A percentile compares a stretch with the other conserved stretches of the same genome.
phyloP scores from a whole-genome alignment of 2,888 invertebrate species.

The Drosophila longiperda region DNA sequence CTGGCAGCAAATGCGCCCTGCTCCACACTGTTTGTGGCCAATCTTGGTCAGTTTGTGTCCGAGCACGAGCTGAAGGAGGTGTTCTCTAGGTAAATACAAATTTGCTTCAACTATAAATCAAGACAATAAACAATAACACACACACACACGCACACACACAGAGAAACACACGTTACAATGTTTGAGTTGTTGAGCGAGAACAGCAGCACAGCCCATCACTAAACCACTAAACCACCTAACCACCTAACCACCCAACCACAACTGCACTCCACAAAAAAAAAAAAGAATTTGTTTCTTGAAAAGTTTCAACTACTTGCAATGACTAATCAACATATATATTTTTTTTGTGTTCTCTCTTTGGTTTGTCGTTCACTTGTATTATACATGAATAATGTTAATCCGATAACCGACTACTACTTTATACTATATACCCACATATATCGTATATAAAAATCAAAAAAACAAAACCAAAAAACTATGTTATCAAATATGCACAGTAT shows the following conservation, averaged over 20 bases:
- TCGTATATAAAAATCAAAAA: conserved; percentile 46
- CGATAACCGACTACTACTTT: conserved; percentile 65
- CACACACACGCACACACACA: conserved; percentile 10
- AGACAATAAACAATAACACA: conserved; percentile 16
- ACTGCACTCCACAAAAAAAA: conserved; percentile 37
- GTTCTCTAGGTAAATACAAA: conserved; percentile 94
- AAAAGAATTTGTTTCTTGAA: conserved; percentile 24
- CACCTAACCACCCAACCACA: conserved; percentile 29
- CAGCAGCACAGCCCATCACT: conserved; percentile 42
- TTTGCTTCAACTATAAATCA: not conserved
- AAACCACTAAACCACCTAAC: conserved; percentile 20
- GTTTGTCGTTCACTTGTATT: conserved; percentile 76
- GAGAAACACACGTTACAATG: conserved; percentile 21
- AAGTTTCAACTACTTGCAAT: conserved; percentile 36
- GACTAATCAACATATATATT: conserved; percentile 62
- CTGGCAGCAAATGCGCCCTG: conserved; percentile 93
- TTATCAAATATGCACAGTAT: conserved; percentile 89
- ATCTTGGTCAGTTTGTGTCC: conserved; percentile 98
- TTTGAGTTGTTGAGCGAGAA: conserved; percentile 48
- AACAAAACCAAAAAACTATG: conserved; percentile 34
- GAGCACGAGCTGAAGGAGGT: conserved; percentile 99
- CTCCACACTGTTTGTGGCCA: conserved; percentile 99
- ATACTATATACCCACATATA: conserved; percentile 39
- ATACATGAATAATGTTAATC: conserved; percentile 61
- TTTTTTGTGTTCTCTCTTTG: conserved; percentile 74